Evolutionary conservation across 1,140 invertebrate species (phyloP).

Genomic region (Papilio helenus): DNA sequence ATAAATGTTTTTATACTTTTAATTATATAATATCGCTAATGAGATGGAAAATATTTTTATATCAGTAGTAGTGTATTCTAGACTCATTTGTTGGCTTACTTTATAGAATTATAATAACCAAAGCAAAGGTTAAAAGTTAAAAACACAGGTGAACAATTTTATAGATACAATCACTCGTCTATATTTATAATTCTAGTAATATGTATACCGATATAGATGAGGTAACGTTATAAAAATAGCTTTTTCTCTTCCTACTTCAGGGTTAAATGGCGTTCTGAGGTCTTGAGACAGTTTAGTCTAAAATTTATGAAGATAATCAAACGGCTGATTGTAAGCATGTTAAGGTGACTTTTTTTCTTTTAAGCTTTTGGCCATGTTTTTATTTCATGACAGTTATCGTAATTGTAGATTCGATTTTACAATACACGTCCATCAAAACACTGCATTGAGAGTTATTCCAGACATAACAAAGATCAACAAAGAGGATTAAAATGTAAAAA

Average conservation of each 20-base stretch:
- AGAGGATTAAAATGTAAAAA: slow-evolving; percentile 43
- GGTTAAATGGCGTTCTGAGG: background rate
- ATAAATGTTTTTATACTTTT: slow-evolving; percentile 5
- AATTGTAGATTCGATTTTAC: too few species aligned
- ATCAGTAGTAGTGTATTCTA: background rate
- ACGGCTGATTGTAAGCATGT: background rate
- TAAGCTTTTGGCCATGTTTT: background rate
- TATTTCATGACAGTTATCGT: background rate
- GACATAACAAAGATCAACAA: background rate
- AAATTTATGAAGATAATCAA: background rate
- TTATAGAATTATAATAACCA: background rate
- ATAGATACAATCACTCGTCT: background rate
- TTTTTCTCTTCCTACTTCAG: background rate
- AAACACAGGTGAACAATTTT: background rate
- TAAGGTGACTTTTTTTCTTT: background rate
- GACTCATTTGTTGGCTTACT: background rate
- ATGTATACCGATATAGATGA: background rate
- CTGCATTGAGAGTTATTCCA: background rate
- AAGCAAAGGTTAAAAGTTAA: background rate
- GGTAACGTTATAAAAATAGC: background rate
- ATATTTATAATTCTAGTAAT: background rate
- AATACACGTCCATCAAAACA: too few species aligned
- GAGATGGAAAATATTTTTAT: background rate
- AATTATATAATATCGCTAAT: background rate
- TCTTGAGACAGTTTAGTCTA: background rate